phyloP scores from a whole-genome alignment of 2,113 vertebrate genomes.

The Halichoeres trimaculatus region DNA sequence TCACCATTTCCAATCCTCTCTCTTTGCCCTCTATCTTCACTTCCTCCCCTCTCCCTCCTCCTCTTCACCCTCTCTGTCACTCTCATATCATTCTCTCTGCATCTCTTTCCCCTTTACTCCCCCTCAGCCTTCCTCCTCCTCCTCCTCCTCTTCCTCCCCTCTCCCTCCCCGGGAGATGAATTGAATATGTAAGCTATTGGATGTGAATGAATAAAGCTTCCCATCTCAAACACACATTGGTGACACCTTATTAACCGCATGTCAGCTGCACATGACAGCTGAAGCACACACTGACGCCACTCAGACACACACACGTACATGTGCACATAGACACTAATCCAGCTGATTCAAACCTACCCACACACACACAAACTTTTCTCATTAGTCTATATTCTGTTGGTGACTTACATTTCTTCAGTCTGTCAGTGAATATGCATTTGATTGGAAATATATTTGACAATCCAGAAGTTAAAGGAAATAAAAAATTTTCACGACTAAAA shows the following conservation, averaged over 20 bases:
- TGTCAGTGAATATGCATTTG: slow-evolving; percentile 40
- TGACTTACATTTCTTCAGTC: slow-evolving; percentile 44
- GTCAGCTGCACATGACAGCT: slow-evolving; percentile 80
- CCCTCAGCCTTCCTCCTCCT: not conserved
- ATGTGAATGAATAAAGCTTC: slow-evolving; percentile 81
- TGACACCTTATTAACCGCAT: slow-evolving; percentile 83
- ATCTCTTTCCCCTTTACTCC: slow-evolving; percentile 42
- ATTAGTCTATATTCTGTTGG: slow-evolving; percentile 60
- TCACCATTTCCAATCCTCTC: slow-evolving; percentile 37
- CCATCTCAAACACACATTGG: slow-evolving; percentile 78
- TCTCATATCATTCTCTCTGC: slow-evolving; percentile 50
- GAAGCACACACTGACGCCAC: slow-evolving; percentile 22
- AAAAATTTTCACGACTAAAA: slow-evolving; percentile 19
- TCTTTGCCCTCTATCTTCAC: not conserved
- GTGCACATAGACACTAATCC: slow-evolving; percentile 39
- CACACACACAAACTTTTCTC: slow-evolving; percentile 38
- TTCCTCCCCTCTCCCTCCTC: not conserved
- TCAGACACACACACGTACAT: slow-evolving; percentile 16
- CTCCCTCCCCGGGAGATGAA: slow-evolving; percentile 71
- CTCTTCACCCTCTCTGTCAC: slow-evolving; percentile 44
- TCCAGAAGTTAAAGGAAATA: slow-evolving; percentile 14
- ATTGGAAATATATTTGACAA: slow-evolving; percentile 47
- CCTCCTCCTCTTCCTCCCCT: slow-evolving; percentile 6
- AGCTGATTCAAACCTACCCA: slow-evolving; percentile 1
- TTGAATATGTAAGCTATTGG: slow-evolving; percentile 78